Evolutionary conservation across 2,888 invertebrate species (phyloP).

Genomic region (Mesopsocus fuscifrons): DNA sequence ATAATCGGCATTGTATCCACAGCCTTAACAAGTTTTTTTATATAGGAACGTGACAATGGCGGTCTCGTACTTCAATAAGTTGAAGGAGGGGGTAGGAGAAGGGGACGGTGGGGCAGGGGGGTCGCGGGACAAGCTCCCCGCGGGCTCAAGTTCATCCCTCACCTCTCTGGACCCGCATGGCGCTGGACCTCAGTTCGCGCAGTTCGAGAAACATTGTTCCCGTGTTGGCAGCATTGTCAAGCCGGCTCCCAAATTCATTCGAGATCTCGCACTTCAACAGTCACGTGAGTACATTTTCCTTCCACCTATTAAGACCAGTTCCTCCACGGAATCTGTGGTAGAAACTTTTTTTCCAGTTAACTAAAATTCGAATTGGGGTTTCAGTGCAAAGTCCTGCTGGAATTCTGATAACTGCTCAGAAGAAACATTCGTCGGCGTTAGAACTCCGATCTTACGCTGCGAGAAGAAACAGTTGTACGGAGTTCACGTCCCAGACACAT

Average conservation of each 20-base stretch:
- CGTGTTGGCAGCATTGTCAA: constrained; percentile 45
- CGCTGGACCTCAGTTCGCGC: constrained; percentile 24
- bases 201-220: constrained; percentile 36
- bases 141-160: background rate
- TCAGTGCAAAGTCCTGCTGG: constrained; percentile 28
- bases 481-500: too few species aligned
- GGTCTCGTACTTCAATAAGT: background rate
- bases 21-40: too few species aligned
- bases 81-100: constrained; percentile 23
- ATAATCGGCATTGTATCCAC: too few species aligned
- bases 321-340: too few species aligned
- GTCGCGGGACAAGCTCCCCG: background rate
- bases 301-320: too few species aligned
- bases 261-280: background rate
- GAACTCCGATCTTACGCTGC: background rate
- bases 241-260: constrained; percentile 22
- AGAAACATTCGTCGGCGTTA: background rate
- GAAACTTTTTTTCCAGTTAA: too few species aligned
- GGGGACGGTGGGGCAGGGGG: background rate
- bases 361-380: too few species aligned
- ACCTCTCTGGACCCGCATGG: background rate
- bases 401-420: constrained; percentile 31
- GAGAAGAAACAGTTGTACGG: constrained; percentile 5
- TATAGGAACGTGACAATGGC: background rate
- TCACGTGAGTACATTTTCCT: too few species aligned